phyloP scores from a whole-genome alignment of 1,140 invertebrate species.

The Eubasilissa regina region DNA sequence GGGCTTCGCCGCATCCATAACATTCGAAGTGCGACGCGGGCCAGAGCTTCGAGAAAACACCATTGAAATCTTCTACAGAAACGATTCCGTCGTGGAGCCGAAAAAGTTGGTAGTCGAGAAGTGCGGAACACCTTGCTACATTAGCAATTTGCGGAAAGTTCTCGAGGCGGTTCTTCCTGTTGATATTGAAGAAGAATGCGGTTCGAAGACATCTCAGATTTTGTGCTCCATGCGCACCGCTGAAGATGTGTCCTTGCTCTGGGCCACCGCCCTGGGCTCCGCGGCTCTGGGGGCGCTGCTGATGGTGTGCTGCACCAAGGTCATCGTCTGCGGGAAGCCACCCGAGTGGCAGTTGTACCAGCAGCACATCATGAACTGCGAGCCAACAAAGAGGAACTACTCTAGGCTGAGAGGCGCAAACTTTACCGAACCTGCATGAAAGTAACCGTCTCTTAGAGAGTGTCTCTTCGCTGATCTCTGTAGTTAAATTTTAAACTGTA shows the following conservation, averaged over 20 bases:
- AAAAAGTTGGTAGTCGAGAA: neutral
- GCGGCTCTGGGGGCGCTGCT: constrained; percentile 40
- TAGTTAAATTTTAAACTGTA: too few species aligned
- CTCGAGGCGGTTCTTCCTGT: constrained; percentile 32
- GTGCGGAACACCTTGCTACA: constrained; percentile 43
- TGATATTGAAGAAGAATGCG: constrained; percentile 47
- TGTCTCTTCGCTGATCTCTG: too few species aligned
- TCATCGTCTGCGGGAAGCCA: neutral
- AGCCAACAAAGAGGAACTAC: neutral
- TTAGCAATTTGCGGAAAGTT: constrained; percentile 27
- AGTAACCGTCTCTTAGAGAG: neutral
- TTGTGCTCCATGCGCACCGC: neutral
- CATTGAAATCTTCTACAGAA: constrained; percentile 49
- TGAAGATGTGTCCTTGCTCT: constrained; percentile 14
- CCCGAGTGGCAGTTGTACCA: constrained; percentile 19
- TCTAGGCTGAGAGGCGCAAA: constrained; percentile 12
- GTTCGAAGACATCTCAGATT: neutral
- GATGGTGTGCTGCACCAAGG: constrained; percentile 24
- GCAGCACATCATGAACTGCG: neutral
- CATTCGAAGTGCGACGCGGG: constrained; percentile 45
- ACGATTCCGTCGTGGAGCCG: constrained; percentile 21
- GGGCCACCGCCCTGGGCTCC: constrained; percentile 32
- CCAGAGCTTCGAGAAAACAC: neutral
- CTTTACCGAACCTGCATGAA: neutral
- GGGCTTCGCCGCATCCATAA: constrained; percentile 48